A percentile compares a stretch with the other conserved stretches of the same genome.
Conservation (phyloP, 2,797 vertebrate species). For the Channallabes apus region DNA sequence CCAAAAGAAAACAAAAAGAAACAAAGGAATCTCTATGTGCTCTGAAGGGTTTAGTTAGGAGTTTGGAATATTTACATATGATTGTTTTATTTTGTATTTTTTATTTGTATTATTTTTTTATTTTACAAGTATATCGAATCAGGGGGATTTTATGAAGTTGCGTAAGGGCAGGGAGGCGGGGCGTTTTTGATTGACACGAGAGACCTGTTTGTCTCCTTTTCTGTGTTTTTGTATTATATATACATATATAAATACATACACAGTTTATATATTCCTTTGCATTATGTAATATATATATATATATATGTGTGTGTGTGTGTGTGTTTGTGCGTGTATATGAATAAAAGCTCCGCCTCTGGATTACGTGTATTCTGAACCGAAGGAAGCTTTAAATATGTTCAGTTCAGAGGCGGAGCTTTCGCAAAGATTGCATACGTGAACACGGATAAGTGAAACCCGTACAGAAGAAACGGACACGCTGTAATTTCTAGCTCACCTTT, state of each 20-base stretch:
- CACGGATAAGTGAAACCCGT: slow-evolving; percentile 60
- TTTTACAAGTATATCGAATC: slow-evolving; percentile 60
- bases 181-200: slow-evolving; percentile 62
- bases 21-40: not conserved
- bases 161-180: slow-evolving; percentile 43
- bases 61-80: not conserved
- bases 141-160: slow-evolving; percentile 31
- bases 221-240: slow-evolving; percentile 77
- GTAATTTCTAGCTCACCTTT: slow-evolving; percentile 39
- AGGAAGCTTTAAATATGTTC: not conserved
- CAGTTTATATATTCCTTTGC: slow-evolving; percentile 80
- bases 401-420: not conserved
- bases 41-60: slow-evolving; percentile 1
- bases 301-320: not conserved
- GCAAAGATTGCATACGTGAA: slow-evolving; percentile 58
- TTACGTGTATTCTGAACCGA: not conserved
- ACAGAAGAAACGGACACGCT: not conserved
- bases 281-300: slow-evolving; percentile 80
- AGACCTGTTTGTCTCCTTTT: slow-evolving; percentile 70
- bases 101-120: too few relatives aligned
- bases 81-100: slow-evolving; percentile 57
- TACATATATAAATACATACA: slow-evolving; percentile 71
- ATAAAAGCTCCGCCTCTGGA: not conserved
- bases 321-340: too few relatives aligned
- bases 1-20: slow-evolving; percentile 2